These are phyloP conservation scores for Coracias cyanogaster DNA, from an alignment of 2,797 vertebrate species.

Conservation along the genomic window DNA sequence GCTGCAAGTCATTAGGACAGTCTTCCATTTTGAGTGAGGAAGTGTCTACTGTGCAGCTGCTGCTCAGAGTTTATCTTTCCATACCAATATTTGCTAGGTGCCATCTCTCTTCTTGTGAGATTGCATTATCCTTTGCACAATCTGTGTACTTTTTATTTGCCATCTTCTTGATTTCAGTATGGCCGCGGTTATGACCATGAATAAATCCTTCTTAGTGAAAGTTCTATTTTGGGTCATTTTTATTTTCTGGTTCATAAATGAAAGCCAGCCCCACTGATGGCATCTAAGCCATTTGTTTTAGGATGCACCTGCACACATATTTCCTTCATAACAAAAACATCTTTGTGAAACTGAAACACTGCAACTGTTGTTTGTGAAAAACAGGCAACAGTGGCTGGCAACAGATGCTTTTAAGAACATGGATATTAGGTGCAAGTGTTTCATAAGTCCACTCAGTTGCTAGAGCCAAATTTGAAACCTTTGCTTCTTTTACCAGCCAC, in stretches of 20 bases:
- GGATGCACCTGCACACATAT: constrained; percentile 36
- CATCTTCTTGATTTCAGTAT: background rate
- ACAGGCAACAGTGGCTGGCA: constrained; percentile 10
- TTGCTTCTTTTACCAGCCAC: background rate
- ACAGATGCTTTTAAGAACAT: background rate
- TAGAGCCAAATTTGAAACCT: background rate
- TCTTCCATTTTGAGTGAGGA: constrained; percentile 36
- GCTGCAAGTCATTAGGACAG: constrained; percentile 11
- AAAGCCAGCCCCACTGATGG: background rate
- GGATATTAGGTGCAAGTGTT: background rate
- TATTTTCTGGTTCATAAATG: constrained; percentile 28
- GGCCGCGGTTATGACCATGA: background rate
- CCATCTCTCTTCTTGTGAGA: constrained; percentile 2
- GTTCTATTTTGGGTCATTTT: background rate
- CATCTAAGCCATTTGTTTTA: background rate
- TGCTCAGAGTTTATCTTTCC: constrained; percentile 34
- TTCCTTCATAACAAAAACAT: constrained; percentile 12
- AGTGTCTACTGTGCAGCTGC: background rate
- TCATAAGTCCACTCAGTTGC: background rate
- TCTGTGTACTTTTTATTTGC: constrained; percentile 45
- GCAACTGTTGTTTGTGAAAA: background rate
- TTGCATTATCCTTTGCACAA: constrained; percentile 14
- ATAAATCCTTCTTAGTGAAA: background rate
- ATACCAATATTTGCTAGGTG: background rate
- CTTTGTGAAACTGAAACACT: constrained; percentile 34